phyloP scores from a whole-genome alignment of 1,140 invertebrate species.

The Drosophila ambigua region DNA sequence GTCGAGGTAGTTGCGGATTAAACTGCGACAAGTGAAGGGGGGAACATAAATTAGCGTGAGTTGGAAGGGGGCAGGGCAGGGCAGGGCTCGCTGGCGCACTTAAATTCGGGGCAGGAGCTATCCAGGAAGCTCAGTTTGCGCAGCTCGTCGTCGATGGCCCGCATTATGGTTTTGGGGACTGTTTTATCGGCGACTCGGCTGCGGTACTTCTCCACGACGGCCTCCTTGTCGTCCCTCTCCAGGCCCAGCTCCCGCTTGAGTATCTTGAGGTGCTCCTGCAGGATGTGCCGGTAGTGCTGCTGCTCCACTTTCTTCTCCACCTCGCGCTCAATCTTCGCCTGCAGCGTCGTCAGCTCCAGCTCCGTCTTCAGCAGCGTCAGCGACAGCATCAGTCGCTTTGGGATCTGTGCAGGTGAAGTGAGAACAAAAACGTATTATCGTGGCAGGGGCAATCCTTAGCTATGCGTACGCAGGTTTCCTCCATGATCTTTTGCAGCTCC shows the following conservation, averaged over 20 bases:
- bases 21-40: no score
- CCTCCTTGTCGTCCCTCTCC: slow-evolving; percentile 99
- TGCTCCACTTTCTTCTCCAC: slow-evolving; percentile 99
- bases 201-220: slow-evolving; percentile 98
- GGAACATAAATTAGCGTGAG: no score
- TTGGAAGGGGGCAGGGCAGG: no score
- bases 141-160: slow-evolving; percentile 98
- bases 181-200: slow-evolving; percentile 94
- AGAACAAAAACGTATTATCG: no score
- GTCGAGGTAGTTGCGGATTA: slow-evolving; percentile 16
- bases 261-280: slow-evolving; percentile 98
- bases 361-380: slow-evolving; percentile 98
- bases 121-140: slow-evolving; percentile 97
- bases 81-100: slow-evolving; percentile 83
- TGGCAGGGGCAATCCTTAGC: no score
- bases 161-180: slow-evolving; percentile 94
- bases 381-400: slow-evolving; percentile 94
- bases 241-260: slow-evolving; percentile 99
- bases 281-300: slow-evolving; percentile 98
- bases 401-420: slow-evolving; percentile 87
- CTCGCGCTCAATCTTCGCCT: slow-evolving; percentile 98
- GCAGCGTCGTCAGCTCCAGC: slow-evolving; percentile 96
- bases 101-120: slow-evolving; percentile 99
- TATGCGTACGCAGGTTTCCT: slow-evolving; percentile 93
- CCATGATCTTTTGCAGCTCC: slow-evolving; percentile 96